phyloP scores from a whole-genome alignment of 2,888 invertebrate species.

The Apodemia duryi region DNA sequence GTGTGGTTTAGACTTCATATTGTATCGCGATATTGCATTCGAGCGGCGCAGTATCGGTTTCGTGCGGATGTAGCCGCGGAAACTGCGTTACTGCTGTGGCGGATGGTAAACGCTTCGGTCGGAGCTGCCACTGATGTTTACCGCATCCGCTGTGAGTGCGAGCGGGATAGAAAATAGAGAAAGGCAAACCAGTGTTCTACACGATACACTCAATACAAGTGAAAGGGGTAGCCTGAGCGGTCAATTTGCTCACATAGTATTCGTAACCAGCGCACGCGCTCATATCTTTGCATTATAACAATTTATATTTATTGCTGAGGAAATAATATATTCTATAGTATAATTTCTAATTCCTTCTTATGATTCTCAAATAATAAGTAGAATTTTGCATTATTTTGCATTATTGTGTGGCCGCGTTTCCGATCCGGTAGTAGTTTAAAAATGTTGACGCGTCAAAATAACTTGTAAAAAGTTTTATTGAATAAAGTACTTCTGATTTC shows the following conservation, averaged over 20 bases:
- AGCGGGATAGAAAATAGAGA: constrained; percentile 73
- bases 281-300: constrained; percentile 44
- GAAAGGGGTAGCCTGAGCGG: constrained; percentile 74
- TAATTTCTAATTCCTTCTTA: too few species aligned
- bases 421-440: too few species aligned
- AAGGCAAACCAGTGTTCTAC: constrained; percentile 69
- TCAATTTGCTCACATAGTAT: constrained; percentile 54
- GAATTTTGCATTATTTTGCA: too few species aligned
- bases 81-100: constrained; percentile 68
- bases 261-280: constrained; percentile 39
- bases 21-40: constrained; percentile 74
- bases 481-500: too few species aligned
- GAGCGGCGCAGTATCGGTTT: constrained; percentile 57
- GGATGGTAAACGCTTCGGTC: constrained; percentile 51
- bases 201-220: constrained; percentile 71
- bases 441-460: too few species aligned
- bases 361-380: too few species aligned
- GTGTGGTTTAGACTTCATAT: constrained; percentile 83
- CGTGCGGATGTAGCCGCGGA: constrained; percentile 71
- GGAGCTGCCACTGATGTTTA: constrained; percentile 59
- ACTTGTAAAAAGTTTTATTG: too few species aligned
- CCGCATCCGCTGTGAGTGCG: constrained; percentile 54
- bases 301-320: constrained; percentile 29
- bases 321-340: constrained; percentile 30
- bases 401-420: too few species aligned